These are phyloP conservation scores for Clitarchus hookeri DNA, from an alignment of 2,888 invertebrate genomes.

Conservation along the genomic window DNA sequence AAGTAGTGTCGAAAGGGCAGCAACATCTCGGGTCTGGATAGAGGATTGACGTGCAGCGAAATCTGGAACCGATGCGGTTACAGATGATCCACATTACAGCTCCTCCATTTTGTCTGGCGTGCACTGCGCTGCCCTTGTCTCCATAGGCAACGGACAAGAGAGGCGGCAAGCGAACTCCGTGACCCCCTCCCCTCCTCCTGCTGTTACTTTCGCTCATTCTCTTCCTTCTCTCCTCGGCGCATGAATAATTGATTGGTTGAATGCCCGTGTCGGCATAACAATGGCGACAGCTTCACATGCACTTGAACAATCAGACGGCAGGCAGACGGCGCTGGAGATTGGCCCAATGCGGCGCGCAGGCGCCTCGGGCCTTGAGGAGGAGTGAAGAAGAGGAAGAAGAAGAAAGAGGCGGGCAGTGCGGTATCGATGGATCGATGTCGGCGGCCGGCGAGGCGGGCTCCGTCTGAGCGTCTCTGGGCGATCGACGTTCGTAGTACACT, in stretches of 20 bases:
- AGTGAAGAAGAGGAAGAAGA: neutral
- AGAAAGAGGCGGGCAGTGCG: neutral
- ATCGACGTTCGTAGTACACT: too few relatives aligned
- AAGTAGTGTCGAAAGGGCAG: too few relatives aligned
- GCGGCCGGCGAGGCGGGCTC: neutral
- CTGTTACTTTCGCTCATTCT: too few relatives aligned
- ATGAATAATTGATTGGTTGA: constrained; percentile 45
- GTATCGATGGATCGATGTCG: neutral
- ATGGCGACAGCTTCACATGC: constrained; percentile 40
- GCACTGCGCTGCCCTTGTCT: neutral
- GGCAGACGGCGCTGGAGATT: constrained; percentile 32
- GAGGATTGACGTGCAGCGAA: neutral
- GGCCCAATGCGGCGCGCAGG: constrained; percentile 35
- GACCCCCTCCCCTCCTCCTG: constrained; percentile 30
- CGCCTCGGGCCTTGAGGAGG: neutral
- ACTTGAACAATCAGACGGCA: constrained; percentile 42
- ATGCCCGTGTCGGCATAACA: constrained; percentile 43
- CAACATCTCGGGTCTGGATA: too few relatives aligned
- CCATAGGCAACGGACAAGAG: constrained; percentile 20
- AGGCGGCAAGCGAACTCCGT: constrained; percentile 11
- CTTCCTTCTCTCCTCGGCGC: constrained; percentile 30
- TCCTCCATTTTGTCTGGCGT: constrained; percentile 33
- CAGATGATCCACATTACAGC: constrained; percentile 22
- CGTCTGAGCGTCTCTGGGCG: too few relatives aligned
- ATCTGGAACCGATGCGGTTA: neutral